These are phyloP conservation scores for Unio delphinus DNA, from an alignment of 2,888 invertebrate species.

Conservation along the genomic window DNA sequence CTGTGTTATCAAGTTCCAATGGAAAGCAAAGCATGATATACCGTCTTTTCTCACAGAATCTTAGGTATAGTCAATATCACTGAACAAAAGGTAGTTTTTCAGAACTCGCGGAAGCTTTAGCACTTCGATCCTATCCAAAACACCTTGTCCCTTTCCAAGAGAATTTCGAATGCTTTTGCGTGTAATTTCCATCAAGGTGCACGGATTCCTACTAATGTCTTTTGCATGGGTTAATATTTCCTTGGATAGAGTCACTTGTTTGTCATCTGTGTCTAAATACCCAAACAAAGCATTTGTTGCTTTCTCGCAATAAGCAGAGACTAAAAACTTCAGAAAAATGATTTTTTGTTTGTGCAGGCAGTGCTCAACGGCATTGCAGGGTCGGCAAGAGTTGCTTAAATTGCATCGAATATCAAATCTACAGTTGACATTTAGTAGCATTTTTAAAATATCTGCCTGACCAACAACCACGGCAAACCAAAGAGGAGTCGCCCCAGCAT, in stretches of 20 bases:
- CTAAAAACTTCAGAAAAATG: constrained; percentile 47
- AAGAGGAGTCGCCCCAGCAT: constrained; percentile 64
- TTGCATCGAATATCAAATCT: constrained; percentile 87
- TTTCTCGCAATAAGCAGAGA: constrained; percentile 53
- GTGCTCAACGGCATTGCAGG: constrained; percentile 58
- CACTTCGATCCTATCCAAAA: constrained; percentile 33
- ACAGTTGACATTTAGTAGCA: constrained; percentile 85
- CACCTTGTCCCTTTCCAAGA: constrained; percentile 35
- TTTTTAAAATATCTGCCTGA: constrained; percentile 48
- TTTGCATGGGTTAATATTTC: constrained; percentile 16
- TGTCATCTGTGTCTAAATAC: constrained; percentile 19
- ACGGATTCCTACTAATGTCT: constrained; percentile 30
- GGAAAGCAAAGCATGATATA: no score
- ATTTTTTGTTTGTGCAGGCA: constrained; percentile 55
- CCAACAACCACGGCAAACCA: constrained; percentile 67
- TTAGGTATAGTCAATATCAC: constrained; percentile 34
- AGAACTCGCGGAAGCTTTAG: constrained; percentile 51
- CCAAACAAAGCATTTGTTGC: constrained; percentile 35
- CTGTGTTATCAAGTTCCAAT: no score
- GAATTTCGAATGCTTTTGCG: constrained; percentile 40
- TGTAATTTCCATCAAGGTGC: constrained; percentile 48
- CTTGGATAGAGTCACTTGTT: constrained; percentile 14
- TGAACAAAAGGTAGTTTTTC: constrained; percentile 47
- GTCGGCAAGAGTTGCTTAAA: constrained; percentile 79
- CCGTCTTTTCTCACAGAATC: no score